Percentiles rank a stretch among this genome's conserved stretches.
Conservation (phyloP, 1,140 invertebrate genomes). For the Heterodera schachtii region DNA sequence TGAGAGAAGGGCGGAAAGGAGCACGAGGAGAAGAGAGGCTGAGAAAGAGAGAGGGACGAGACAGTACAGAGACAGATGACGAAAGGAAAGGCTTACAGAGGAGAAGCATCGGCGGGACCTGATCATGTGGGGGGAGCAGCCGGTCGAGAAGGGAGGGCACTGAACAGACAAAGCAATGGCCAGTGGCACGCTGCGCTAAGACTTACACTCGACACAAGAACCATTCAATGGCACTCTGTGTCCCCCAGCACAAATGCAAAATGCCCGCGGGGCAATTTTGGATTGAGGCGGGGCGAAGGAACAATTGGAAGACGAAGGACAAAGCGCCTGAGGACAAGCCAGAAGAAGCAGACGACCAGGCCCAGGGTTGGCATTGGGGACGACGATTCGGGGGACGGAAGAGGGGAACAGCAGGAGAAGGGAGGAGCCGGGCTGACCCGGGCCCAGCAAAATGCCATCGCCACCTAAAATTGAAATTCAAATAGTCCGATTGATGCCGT, state of each 20-base stretch:
- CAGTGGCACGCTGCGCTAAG: neutral
- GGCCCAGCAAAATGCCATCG: constrained; percentile 27
- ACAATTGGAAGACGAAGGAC: constrained; percentile 38
- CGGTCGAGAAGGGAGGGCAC: neutral
- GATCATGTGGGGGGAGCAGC: neutral
- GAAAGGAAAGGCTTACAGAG: constrained; percentile 9
- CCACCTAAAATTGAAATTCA: constrained; percentile 11
- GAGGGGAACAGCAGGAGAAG: neutral
- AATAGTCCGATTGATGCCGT: no score
- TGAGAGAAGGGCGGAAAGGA: constrained; percentile 22
- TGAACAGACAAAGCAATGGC: neutral
- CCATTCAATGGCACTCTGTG: constrained; percentile 14
- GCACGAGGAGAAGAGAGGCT: constrained; percentile 22
- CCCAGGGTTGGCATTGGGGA: constrained; percentile 33
- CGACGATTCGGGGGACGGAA: neutral
- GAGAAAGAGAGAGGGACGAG: neutral
- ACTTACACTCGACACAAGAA: constrained; percentile 23
- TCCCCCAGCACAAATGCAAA: constrained; percentile 40
- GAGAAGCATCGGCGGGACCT: constrained; percentile 16
- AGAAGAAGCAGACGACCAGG: constrained; percentile 39
- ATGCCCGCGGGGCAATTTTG: constrained; percentile 19
- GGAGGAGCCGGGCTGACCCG: constrained; percentile 28
- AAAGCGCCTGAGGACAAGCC: constrained; percentile 32
- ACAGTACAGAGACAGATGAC: neutral
- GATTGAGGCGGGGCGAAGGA: constrained; percentile 35